Conservation (phyloP, 2,888 invertebrate genomes). For the Deladenus siricidicola region DNA sequence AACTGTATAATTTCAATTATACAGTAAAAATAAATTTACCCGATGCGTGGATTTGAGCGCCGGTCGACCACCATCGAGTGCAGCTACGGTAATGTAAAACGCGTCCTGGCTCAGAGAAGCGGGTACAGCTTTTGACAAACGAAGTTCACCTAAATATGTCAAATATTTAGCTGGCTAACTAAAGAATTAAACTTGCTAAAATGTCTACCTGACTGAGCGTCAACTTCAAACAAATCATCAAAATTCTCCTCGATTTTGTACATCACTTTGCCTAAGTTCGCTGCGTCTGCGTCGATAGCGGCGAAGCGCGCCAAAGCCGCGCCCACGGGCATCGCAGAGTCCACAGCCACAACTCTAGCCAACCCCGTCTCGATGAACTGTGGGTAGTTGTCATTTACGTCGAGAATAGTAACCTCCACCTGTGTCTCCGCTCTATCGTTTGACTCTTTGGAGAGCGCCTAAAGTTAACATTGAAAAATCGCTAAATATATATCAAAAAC, state of each 20-base stretch:
- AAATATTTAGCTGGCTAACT: too few species aligned
- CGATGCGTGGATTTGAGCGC: slow-evolving; percentile 29
- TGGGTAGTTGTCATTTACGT: slow-evolving; percentile 50
- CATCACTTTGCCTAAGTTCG: slow-evolving; percentile 22
- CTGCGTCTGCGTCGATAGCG: slow-evolving; percentile 36
- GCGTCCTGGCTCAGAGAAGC: slow-evolving; percentile 11
- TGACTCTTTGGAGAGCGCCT: slow-evolving; percentile 1
- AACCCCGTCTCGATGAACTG: slow-evolving; percentile 27
- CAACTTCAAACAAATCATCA: slow-evolving; percentile 29
- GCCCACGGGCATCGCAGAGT: slow-evolving; percentile 13
- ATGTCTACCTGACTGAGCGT: slow-evolving; percentile 19
- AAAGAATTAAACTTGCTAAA: slow-evolving; percentile 4
- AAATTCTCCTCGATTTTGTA: slow-evolving; percentile 30
- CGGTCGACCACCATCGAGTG: slow-evolving; percentile 40
- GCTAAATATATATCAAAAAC: too few species aligned
- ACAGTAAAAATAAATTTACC: slow-evolving; percentile 11
- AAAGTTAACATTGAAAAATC: background rate
- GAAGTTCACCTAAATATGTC: too few species aligned
- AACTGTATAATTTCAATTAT: too few species aligned
- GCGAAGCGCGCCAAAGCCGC: slow-evolving; percentile 18
- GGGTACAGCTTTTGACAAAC: too few species aligned
- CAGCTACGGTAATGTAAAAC: slow-evolving; percentile 29
- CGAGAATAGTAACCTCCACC: slow-evolving; percentile 41
- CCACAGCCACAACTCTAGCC: slow-evolving; percentile 27
- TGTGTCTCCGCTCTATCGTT: slow-evolving; percentile 21